A percentile compares a stretch with the other conserved stretches of the same genome.
Conservation (phyloP, 2,113 vertebrate genomes). For the Lichenostomus cassidix region DNA sequence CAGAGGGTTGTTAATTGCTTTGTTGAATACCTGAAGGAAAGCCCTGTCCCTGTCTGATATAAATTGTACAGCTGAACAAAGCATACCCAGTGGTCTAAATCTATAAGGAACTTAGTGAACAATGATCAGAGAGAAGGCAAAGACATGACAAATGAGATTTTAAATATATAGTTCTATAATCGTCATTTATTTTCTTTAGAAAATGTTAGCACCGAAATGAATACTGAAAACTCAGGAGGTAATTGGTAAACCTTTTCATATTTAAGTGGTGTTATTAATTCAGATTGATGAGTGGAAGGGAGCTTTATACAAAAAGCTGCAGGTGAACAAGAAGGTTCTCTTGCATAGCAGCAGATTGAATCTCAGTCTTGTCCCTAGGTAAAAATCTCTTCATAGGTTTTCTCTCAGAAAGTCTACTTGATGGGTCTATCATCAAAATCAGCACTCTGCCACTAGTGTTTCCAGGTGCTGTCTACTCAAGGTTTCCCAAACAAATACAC, state of each 20-base stretch:
- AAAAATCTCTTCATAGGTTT: background rate
- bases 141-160: background rate
- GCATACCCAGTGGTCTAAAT: background rate
- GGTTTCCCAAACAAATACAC: background rate
- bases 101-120: background rate
- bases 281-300: background rate
- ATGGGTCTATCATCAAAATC: background rate
- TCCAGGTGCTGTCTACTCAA: background rate
- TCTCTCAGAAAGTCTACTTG: background rate
- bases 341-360: background rate
- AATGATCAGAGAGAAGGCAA: background rate
- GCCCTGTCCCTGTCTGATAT: background rate
- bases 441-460: background rate
- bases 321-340: background rate
- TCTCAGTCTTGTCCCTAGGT: background rate
- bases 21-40: slow-evolving; percentile 30
- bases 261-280: background rate
- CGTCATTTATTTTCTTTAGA: background rate
- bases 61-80: slow-evolving; percentile 35
- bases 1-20: slow-evolving; percentile 16
- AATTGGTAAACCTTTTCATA: slow-evolving; percentile 3
- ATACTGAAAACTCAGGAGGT: background rate
- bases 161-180: background rate
- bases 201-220: background rate
- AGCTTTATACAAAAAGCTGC: background rate